Conservation (phyloP, 2,888 invertebrate genomes). For the Patella caerulea region DNA sequence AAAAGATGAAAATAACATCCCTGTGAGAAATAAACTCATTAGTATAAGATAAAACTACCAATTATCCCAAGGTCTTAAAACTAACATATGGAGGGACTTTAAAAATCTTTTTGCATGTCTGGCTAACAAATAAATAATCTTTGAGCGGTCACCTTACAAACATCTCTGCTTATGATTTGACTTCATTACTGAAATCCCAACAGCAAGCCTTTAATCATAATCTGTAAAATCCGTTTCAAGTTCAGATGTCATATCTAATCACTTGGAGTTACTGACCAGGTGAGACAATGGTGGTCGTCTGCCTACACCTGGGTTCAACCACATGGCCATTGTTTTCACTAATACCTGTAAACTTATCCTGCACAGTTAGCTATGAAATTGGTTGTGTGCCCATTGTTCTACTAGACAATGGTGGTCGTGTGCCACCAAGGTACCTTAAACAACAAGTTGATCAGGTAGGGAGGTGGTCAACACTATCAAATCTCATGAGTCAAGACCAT, state of each 20-base stretch:
- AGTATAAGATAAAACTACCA: too few relatives aligned
- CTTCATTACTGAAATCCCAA: too few relatives aligned
- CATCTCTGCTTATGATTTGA: too few relatives aligned
- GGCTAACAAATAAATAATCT: too few relatives aligned
- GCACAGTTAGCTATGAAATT: not conserved
- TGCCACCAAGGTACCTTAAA: not conserved
- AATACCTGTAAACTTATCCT: conserved; percentile 7
- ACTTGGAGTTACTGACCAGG: not conserved
- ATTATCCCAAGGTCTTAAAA: too few relatives aligned
- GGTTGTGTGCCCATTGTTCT: not conserved
- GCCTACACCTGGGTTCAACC: not conserved
- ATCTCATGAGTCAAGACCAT: not conserved
- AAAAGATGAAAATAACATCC: too few relatives aligned
- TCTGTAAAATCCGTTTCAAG: not conserved
- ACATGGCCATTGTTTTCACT: not conserved
- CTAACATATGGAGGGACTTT: too few relatives aligned
- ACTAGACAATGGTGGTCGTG: not conserved
- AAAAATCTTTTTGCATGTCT: too few relatives aligned
- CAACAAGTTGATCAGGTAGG: conserved; percentile 3
- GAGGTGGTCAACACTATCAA: not conserved
- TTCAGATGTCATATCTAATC: conserved; percentile 6
- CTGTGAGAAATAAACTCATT: too few relatives aligned
- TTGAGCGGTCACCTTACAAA: too few relatives aligned
- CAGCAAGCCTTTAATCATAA: not conserved
- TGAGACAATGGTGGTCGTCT: conserved; percentile 4